Conservation (phyloP, 2,888 invertebrate genomes). For the Subacronicta megacephala region DNA sequence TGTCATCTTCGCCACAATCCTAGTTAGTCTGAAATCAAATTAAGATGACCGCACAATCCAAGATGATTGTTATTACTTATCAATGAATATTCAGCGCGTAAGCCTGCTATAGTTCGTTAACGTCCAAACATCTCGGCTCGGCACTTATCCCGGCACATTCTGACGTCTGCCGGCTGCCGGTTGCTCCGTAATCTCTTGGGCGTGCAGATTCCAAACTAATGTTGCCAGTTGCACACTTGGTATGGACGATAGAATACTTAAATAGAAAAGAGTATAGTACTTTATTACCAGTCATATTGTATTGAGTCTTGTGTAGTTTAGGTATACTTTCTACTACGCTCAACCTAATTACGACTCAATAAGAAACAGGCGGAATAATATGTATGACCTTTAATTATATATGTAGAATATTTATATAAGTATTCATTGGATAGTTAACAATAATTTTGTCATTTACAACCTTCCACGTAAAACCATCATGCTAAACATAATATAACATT, state of each 20-base stretch:
- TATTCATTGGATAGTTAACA: no score
- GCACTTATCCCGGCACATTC: conserved; percentile 63
- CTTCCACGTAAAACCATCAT: no score
- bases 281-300: neutral
- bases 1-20: neutral
- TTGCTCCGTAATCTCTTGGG: conserved; percentile 60
- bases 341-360: no score
- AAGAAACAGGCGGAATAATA: no score
- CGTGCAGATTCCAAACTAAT: conserved; percentile 60
- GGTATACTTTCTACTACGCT: no score
- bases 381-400: no score
- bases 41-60: conserved; percentile 35
- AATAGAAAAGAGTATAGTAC: neutral
- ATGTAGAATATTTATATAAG: no score
- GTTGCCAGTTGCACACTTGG: conserved; percentile 13
- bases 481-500: no score
- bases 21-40: conserved; percentile 25
- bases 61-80: conserved; percentile 49
- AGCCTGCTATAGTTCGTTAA: conserved; percentile 55
- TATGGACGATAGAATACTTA: conserved; percentile 1
- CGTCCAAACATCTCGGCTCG: conserved; percentile 55
- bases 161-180: conserved; percentile 47
- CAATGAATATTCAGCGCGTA: conserved; percentile 57
- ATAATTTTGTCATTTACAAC: no score
- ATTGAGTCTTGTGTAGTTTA: no score